Conservation (phyloP, 2,113 vertebrate genomes). For the Helogale parvula region DNA sequence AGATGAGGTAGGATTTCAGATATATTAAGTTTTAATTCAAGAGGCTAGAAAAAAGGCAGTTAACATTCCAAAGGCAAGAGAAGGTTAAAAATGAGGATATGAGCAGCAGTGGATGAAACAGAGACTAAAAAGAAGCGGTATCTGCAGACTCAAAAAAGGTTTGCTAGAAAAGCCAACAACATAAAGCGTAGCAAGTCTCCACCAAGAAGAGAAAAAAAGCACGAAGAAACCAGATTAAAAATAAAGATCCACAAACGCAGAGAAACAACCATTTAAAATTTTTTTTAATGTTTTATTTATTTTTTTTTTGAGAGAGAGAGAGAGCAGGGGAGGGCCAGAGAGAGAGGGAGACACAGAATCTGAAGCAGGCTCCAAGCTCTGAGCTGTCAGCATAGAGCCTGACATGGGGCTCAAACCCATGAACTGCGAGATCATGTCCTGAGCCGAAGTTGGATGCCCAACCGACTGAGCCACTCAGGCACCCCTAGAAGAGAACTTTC, state of each 20-base stretch:
- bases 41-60: neutral
- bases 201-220: neutral
- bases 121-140: neutral
- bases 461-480: too few relatives aligned
- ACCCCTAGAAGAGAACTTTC: neutral
- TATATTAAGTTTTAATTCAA: neutral
- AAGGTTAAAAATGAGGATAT: neutral
- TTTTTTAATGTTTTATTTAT: neutral
- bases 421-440: too few relatives aligned
- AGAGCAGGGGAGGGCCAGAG: too few relatives aligned
- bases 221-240: neutral
- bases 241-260: neutral
- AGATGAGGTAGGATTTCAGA: neutral
- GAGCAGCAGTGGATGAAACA: neutral
- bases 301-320: too few relatives aligned
- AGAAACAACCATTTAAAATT: neutral
- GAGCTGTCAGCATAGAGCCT: too few relatives aligned
- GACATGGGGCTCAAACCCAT: too few relatives aligned
- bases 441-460: too few relatives aligned
- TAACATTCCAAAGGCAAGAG: neutral
- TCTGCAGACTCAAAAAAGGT: neutral
- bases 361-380: too few relatives aligned
- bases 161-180: neutral
- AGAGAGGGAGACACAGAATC: too few relatives aligned
- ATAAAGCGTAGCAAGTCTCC: neutral